Evolutionary conservation across 1,140 invertebrate species (phyloP).

Genomic region (Heliconius hermathena): DNA sequence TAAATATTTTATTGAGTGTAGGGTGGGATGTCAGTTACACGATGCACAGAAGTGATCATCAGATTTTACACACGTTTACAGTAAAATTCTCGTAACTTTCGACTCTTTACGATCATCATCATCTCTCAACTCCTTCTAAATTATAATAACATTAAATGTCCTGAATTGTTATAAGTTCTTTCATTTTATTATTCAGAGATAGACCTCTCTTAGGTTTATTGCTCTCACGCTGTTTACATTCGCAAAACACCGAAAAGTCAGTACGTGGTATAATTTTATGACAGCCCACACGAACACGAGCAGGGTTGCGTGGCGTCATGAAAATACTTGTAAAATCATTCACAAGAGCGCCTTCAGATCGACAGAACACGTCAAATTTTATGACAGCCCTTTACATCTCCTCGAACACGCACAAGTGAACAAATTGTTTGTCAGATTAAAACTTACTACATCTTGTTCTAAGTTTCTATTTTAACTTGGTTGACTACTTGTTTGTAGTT

Average conservation of each 20-base stretch:
- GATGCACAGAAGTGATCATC: no score
- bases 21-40: no score
- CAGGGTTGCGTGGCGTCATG: constrained; percentile 11
- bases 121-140: no score
- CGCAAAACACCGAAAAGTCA: constrained; percentile 2
- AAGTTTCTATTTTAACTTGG: neutral
- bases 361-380: constrained; percentile 22
- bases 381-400: constrained; percentile 12
- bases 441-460: neutral
- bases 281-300: neutral
- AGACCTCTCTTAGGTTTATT: no score
- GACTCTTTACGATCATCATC: neutral
- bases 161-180: neutral
- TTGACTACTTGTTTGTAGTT: neutral
- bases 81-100: no score
- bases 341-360: neutral
- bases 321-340: constrained; percentile 23
- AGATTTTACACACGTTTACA: no score
- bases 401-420: neutral
- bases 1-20: no score
- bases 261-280: constrained; percentile 19
- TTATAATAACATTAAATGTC: neutral
- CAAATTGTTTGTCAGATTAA: neutral
- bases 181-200: constrained; percentile 1
- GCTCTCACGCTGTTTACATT: neutral